Evolutionary conservation across 1,140 invertebrate genomes (phyloP), one percentile per base, ranked within the genome.

Genomic region (Diploscapter pachys): DNA sequence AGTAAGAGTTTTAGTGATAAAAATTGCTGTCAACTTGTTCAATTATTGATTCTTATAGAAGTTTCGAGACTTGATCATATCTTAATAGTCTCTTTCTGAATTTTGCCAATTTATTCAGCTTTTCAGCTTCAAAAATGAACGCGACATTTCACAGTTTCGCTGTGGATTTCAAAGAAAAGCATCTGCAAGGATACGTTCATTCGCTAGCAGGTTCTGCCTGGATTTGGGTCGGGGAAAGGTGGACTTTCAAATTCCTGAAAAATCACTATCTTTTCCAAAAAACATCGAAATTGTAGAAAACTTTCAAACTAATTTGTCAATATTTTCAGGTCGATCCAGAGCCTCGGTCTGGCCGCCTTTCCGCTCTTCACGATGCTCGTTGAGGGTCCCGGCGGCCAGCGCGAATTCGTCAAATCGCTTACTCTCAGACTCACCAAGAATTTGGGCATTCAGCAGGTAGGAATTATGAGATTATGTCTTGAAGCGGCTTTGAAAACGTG

Each of bases 211-310:
- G 66, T 8, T 52, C 52, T 54, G 50, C 56, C 50, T 68, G 53
- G 13, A 11, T 68, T 9, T 68, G 66, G 66, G 50, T 68, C 50
- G 66, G 66, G 9, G 57, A 51, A 54, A 54, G 63, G 63, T 65
- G 8, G 51, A 31, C 31, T 59, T 59, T 31, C 57, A 11, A 11
- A 59, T 59, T 59, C 31, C 57, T 59, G 57, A 11, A 11, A 31
- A 59, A 59, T 11, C 9, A 59, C 57, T 59, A 31, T 11, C 57
- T 2, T 59, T 59, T 59, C 57, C 57, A 59, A 31, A 11, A 11
- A 59, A 11, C 9, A 59, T 59, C 57, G 57, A 11, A 11, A 11
- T 59, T 65, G 51, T 65, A 31, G 31, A 31, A 31, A 31, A 31
- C 31, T 65, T 65, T 65, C 31, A 65, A 65, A 9, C 31, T 31